A percentile compares a stretch with the other conserved stretches of the same genome.
Evolutionary conservation across 1,140 invertebrate genomes (phyloP).

Genomic region (Chionoecetes opilio): DNA sequence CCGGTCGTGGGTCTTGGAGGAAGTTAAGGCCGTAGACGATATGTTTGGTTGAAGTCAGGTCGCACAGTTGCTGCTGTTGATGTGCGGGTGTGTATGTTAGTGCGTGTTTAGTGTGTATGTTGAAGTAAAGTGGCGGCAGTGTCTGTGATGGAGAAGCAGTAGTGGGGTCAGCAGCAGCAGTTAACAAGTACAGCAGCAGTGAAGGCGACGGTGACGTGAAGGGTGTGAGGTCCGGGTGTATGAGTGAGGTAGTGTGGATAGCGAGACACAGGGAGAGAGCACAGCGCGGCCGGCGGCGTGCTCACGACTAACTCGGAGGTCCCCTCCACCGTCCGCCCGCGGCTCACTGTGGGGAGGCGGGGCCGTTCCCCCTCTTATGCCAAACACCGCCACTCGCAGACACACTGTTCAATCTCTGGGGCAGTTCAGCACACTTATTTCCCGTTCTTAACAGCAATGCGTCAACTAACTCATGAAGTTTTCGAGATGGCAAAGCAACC

Average conservation of each 20-base stretch:
- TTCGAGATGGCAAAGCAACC: not conserved
- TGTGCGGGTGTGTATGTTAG: slow-evolving; percentile 12
- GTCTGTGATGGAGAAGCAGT: slow-evolving; percentile 27
- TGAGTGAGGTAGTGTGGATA: slow-evolving; percentile 78
- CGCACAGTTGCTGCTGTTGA: slow-evolving; percentile 46
- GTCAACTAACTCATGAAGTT: too few relatives aligned
- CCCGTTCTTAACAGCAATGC: too few relatives aligned
- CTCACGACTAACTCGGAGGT: slow-evolving; percentile 75
- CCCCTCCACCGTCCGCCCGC: slow-evolving; percentile 73
- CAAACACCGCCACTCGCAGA: slow-evolving; percentile 41
- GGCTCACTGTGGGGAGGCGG: slow-evolving; percentile 61
- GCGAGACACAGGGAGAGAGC: slow-evolving; percentile 78
- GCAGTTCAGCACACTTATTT: too few relatives aligned
- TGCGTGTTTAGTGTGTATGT: not conserved
- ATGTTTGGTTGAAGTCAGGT: slow-evolving; percentile 67
- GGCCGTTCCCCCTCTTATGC: slow-evolving; percentile 61
- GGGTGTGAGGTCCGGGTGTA: slow-evolving; percentile 76
- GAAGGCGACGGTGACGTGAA: slow-evolving; percentile 52
- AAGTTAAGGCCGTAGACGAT: slow-evolving; percentile 64
- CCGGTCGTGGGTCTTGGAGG: not conserved
- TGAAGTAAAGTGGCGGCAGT: not conserved
- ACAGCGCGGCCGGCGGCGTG: slow-evolving; percentile 76
- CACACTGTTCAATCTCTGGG: not conserved
- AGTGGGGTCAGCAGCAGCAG: slow-evolving; percentile 49
- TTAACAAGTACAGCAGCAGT: slow-evolving; percentile 53